A percentile compares a stretch with the other conserved stretches of the same genome.
Evolutionary conservation across 1,140 invertebrate genomes (phyloP).

Genomic region (Pseudomyrmex sp.): DNA sequence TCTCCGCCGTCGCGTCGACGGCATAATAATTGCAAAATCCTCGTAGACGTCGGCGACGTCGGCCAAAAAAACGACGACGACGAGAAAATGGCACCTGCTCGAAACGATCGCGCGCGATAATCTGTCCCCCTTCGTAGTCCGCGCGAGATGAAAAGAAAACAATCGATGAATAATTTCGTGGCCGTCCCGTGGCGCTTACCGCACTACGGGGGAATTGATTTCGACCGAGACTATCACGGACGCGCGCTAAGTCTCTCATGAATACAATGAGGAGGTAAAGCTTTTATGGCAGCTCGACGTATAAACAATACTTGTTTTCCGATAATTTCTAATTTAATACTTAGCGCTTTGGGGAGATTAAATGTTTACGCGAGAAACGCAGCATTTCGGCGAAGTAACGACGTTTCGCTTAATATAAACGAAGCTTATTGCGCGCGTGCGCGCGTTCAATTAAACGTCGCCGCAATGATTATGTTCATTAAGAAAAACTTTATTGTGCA

Average conservation of each 20-base stretch:
- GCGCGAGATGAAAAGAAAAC: slow-evolving; percentile 70
- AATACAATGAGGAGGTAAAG: slow-evolving; percentile 54
- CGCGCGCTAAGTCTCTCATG: slow-evolving; percentile 39
- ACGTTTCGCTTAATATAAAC: slow-evolving; percentile 22
- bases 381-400: background rate
- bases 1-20: slow-evolving; percentile 74
- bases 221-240: slow-evolving; percentile 39
- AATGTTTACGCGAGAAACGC: slow-evolving; percentile 43
- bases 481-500: too few species aligned
- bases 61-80: slow-evolving; percentile 33
- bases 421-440: background rate
- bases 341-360: slow-evolving; percentile 41
- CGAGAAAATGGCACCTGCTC: slow-evolving; percentile 44
- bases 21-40: slow-evolving; percentile 74
- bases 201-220: slow-evolving; percentile 60
- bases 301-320: slow-evolving; percentile 56
- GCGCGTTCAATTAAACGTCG: background rate
- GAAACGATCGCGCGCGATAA: slow-evolving; percentile 58
- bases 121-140: slow-evolving; percentile 6
- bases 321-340: slow-evolving; percentile 60
- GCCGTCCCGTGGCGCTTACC: background rate
- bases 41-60: slow-evolving; percentile 23
- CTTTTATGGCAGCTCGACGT: slow-evolving; percentile 44
- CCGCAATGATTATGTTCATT: too few species aligned
- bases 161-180: slow-evolving; percentile 71